phyloP scores from a whole-genome alignment of 2,888 invertebrate species.

The Flexamia atlantica region DNA sequence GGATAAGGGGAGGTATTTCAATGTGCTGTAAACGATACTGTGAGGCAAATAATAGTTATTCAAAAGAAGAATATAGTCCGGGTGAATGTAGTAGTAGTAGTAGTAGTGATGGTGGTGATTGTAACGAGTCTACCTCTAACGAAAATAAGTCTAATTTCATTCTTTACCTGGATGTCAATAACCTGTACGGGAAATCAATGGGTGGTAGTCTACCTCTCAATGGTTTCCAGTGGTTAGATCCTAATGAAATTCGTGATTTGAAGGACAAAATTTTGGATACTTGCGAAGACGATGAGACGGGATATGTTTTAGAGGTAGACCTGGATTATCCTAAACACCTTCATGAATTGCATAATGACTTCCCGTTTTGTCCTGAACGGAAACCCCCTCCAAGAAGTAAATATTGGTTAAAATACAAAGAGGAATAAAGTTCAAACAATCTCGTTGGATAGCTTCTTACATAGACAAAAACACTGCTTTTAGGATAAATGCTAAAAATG shows the following conservation, averaged over 20 bases:
- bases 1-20: slow-evolving; percentile 64
- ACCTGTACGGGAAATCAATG: slow-evolving; percentile 6
- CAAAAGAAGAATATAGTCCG: not conserved
- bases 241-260: not conserved
- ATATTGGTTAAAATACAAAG: slow-evolving; percentile 68
- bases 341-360: slow-evolving; percentile 53
- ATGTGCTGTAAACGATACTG: slow-evolving; percentile 41
- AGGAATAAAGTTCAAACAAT: slow-evolving; percentile 71
- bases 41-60: slow-evolving; percentile 30
- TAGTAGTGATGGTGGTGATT: not conserved
- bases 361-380: slow-evolving; percentile 59
- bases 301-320: slow-evolving; percentile 63
- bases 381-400: slow-evolving; percentile 27
- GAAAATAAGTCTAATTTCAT: not conserved
- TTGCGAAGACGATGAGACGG: not conserved
- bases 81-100: too few species aligned
- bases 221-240: slow-evolving; percentile 35
- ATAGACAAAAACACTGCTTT: slow-evolving; percentile 67
- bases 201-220: not conserved
- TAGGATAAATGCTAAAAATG: slow-evolving; percentile 69
- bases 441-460: slow-evolving; percentile 70
- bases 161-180: not conserved
- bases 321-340: slow-evolving; percentile 56
- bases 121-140: too few species aligned
- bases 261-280: not conserved